Evolutionary conservation across 2,888 invertebrate species (phyloP), one percentile per base, ranked within the genome.

Genomic region (Lasiommata megera): DNA sequence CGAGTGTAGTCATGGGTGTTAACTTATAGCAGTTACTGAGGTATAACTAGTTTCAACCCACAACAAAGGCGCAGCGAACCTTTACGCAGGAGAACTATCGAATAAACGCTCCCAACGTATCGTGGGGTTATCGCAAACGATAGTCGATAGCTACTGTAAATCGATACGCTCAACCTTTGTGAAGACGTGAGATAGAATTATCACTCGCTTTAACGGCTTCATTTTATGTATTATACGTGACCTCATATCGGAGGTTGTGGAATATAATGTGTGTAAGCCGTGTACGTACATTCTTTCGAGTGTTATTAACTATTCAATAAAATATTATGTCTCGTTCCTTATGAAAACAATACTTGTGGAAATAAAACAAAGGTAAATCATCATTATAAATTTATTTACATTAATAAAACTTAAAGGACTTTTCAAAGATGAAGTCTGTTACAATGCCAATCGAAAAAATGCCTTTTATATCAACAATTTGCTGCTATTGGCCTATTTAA

Each of bases 61-160:
- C 23, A 23, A 23, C 23, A 23, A 23, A 34, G 11, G 11, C 1
- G 1, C 3, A 34, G 11, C 34, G 9, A 6, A 18, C 18, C 18
- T 41, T 23, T 44, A 14, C 7, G 28, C 28, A 29, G 28, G 8
- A 28, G 28, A 44, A 29, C 74, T 82, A 80, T 80, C 77, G 77
- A 78, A 80, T 80, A 82, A 83, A 84, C 79, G 78, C 76, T 77
- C 76, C 71, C 74, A 74, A 75, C 77, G 72, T 82, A 82, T 86
- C 82, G 83, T 84, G 74, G 71, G 75, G 79, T 85, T 88, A 85
- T 85, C 87, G 82, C 70, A 70, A 77, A 76, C 78, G 80, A 73
- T 76, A 69, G 68, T 66, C 61, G 68, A 71, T 79, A 79, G 71
- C 79, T 73, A 69, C 60, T 62, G 70, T 76, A 80, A 81, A 73